These are phyloP conservation scores for Lamellibrachia luymesi DNA, from an alignment of 1,140 invertebrate genomes.

Conservation along the genomic window DNA sequence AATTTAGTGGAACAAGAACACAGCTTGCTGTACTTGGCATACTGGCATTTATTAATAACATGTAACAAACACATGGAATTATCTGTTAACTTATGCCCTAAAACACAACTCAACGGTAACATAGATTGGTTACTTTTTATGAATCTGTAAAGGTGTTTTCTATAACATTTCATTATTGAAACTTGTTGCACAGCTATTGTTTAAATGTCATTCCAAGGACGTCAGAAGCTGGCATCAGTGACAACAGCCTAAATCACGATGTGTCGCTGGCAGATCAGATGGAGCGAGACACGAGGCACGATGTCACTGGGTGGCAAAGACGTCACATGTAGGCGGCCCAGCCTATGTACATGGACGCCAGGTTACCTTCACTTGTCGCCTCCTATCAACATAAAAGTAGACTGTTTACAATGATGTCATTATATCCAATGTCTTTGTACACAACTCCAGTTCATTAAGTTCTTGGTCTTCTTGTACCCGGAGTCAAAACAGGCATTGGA, in stretches of 20 bases:
- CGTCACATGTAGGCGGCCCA: constrained; percentile 82
- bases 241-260: background rate
- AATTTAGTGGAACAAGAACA: too few relatives aligned
- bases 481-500: background rate
- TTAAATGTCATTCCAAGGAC: background rate
- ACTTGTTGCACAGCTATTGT: background rate
- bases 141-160: background rate
- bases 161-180: background rate
- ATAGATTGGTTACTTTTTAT: background rate
- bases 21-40: background rate
- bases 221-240: background rate
- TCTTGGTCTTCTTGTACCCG: too few relatives aligned
- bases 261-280: background rate
- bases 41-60: background rate
- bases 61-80: background rate
- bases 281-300: background rate
- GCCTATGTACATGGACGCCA: constrained; percentile 94
- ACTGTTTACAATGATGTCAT: background rate
- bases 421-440: too few relatives aligned
- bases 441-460: too few relatives aligned
- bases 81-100: background rate
- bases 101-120: background rate
- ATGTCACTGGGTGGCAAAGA: background rate
- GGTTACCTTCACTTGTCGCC: constrained; percentile 82
- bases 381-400: constrained; percentile 61